A percentile compares a stretch with the other conserved stretches of the same genome.
These are phyloP conservation scores for Phylloscopus trochiloides DNA, from an alignment of 2,113 vertebrate genomes.

Conservation along the genomic window DNA sequence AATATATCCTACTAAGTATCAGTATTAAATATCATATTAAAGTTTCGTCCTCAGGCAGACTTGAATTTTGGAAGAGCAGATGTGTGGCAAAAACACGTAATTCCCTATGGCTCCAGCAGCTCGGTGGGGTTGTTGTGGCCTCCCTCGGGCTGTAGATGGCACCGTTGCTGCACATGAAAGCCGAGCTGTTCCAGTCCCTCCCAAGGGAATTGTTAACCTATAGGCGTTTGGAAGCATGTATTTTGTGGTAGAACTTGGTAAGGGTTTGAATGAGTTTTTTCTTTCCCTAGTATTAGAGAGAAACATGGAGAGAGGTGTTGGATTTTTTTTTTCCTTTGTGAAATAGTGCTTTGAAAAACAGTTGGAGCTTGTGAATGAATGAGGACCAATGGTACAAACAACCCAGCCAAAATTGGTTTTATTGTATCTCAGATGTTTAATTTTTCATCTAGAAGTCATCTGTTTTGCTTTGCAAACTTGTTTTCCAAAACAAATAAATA, in stretches of 20 bases:
- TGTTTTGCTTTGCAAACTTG: not conserved
- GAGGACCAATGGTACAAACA: not conserved
- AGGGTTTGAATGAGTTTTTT: not conserved
- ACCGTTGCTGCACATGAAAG: not conserved
- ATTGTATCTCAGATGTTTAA: not conserved
- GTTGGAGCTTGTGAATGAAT: not conserved
- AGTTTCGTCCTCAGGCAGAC: rapidly evolving
- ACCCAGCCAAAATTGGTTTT: not conserved
- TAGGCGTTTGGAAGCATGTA: not conserved
- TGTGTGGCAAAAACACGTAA: not conserved
- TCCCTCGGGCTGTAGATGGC: not conserved
- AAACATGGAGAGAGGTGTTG: not conserved
- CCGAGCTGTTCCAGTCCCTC: rapidly evolving
- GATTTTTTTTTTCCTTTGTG: not conserved
- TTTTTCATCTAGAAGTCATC: not conserved
- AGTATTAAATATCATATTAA: not conserved
- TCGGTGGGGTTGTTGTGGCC: rapidly evolving
- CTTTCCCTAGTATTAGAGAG: not conserved
- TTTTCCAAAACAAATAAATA: not conserved
- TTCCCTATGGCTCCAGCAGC: no score
- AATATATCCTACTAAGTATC: not conserved
- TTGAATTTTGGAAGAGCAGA: not conserved
- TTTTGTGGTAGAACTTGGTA: not conserved
- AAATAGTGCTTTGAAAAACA: not conserved
- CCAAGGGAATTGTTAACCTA: rapidly evolving